Evolutionary conservation across 2,888 invertebrate genomes (phyloP), one percentile per base, ranked within the genome.

Genomic region (Dryobotodes eremita): DNA sequence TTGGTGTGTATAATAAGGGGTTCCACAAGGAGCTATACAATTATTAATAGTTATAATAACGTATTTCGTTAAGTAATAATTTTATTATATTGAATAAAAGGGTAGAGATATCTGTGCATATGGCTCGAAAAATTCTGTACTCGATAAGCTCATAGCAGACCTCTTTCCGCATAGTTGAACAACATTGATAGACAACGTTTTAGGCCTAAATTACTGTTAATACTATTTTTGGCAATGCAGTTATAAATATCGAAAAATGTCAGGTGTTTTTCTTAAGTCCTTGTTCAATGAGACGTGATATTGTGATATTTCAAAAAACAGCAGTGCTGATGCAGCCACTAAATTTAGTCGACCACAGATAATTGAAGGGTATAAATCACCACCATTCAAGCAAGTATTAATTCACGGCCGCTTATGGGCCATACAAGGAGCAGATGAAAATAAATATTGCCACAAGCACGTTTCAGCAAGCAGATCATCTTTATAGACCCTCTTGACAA

Each of bases 1-100:
- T 57, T 6, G 10, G 23, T 79, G 36, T 84, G 50, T 36, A 42
- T 26, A 23, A 59, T 50, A 59, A 50, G 68, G 26, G 66, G 7
- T 62, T 57, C 11, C 1, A 48, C 62, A 53, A 62, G 59, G 42
- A 61, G 55, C 8, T 42, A 26, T 36, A 11, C 4, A 64, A 55
- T n/a, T n/a, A 50, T 73, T n/a, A 64, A 42, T 53, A 36, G n/a
- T 5, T 74, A 5, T 48, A 26, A 13, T 31, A 20, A 20, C 7
- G 15, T 13, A 48, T 4, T 59, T 46, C 23, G 0, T 17, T 11
- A 71, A 55, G 11, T 31, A 17, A 2, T 36, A 20, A 1, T 23
- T 68, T 23, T 15, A 3, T 15, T 20, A 23, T 13, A 26, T 57
- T 23, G 69, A 36, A 36, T 55, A 11, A 15, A 10, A 15, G 11